A percentile compares a stretch with the other conserved stretches of the same genome.
Conservation (phyloP, 2,113 vertebrate genomes). For the Cyanocitta stelleri region DNA sequence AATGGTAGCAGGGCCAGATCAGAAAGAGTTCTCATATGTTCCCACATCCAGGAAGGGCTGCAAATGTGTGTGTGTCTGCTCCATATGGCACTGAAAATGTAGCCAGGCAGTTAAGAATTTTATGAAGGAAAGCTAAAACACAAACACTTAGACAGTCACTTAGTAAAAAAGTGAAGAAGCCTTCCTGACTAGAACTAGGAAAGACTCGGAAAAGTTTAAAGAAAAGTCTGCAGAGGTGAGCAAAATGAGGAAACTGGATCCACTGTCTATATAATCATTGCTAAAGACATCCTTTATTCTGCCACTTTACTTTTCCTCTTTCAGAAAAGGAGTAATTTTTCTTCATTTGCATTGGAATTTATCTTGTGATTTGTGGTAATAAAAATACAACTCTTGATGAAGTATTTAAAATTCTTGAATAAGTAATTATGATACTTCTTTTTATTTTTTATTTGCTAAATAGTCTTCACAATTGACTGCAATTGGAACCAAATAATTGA, state of each 20-base stretch:
- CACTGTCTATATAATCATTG: neutral
- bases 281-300: neutral
- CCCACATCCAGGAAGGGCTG: neutral
- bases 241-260: neutral
- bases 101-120: neutral
- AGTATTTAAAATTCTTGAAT: slow-evolving; percentile 41
- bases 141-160: neutral
- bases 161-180: neutral
- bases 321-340: neutral
- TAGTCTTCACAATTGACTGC: neutral
- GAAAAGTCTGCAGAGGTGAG: neutral
- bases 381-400: neutral
- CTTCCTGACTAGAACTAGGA: neutral
- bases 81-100: neutral
- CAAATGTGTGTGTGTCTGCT: neutral
- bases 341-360: neutral
- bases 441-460: neutral
- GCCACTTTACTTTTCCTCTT: neutral
- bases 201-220: neutral
- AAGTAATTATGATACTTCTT: neutral
- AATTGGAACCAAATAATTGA: neutral
- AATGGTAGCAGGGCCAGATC: neutral
- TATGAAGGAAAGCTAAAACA: neutral
- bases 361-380: neutral
- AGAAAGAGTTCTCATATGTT: neutral